Conservation (phyloP, 2,888 invertebrate species). For the Polyommatus icarus region DNA sequence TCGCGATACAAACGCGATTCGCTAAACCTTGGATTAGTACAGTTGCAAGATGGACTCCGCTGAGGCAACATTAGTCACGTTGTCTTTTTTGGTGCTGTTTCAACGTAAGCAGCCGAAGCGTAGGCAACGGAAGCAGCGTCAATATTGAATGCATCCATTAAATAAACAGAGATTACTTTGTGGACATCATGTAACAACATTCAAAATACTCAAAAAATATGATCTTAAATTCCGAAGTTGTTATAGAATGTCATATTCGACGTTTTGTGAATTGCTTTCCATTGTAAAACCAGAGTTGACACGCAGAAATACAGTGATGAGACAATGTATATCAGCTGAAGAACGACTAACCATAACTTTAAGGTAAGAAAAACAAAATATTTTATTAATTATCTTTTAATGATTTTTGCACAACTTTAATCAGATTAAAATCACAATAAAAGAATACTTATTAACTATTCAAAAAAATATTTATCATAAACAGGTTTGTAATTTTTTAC, state of each 20-base stretch:
- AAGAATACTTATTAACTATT: no score
- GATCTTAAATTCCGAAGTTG: not conserved
- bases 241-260: conserved; percentile 1
- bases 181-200: not conserved
- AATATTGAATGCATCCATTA: no score
- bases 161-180: not conserved
- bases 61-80: conserved; percentile 19
- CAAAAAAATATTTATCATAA: no score
- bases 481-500: no score
- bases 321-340: conserved; percentile 1
- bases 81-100: not conserved
- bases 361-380: conserved; percentile 17
- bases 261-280: not conserved
- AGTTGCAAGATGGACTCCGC: conserved; percentile 15
- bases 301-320: not conserved
- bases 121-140: conserved; percentile 21
- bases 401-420: no score
- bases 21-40: no score
- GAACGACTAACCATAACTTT: conserved; percentile 4
- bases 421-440: no score
- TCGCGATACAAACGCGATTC: no score
- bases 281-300: not conserved
- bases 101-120: not conserved
- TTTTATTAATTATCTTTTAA: not conserved
- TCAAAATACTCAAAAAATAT: not conserved